Conservation (phyloP, 2,888 invertebrate species). For the Stenchaetothrips biformis region DNA sequence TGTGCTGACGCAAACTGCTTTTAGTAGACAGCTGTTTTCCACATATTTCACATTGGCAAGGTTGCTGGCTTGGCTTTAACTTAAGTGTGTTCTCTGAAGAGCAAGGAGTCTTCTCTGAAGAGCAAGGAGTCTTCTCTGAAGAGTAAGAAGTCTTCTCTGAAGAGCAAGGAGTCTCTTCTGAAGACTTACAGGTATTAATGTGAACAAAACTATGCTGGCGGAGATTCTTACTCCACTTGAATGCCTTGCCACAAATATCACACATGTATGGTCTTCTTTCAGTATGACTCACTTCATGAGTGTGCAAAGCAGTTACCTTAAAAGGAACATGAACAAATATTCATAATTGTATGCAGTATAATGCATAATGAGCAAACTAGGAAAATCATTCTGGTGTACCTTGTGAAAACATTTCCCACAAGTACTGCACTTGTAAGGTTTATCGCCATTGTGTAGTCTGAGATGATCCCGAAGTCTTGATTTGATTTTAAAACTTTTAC, state of each 20-base stretch:
- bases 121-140: too few relatives aligned
- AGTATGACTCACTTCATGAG: conserved; percentile 4
- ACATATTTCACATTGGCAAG: not conserved
- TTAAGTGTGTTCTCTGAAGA: not conserved
- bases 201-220: not conserved
- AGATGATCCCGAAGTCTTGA: not conserved
- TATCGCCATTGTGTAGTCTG: not conserved
- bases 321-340: not conserved
- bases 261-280: not conserved
- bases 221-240: conserved; percentile 12
- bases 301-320: conserved; percentile 3
- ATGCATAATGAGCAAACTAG: too few relatives aligned
- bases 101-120: too few relatives aligned
- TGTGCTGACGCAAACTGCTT: not conserved
- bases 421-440: not conserved
- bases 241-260: conserved; percentile 5
- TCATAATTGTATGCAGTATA: not conserved
- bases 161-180: too few relatives aligned
- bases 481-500: not conserved
- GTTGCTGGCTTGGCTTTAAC: not conserved
- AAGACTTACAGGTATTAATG: not conserved
- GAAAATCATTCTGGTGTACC: not conserved
- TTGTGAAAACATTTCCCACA: conserved; percentile 18
- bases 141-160: too few relatives aligned
- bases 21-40: not conserved